A percentile compares a stretch with the other conserved stretches of the same genome.
Evolutionary conservation across 2,797 vertebrate species (phyloP).

Genomic region (Hydrocynus forskahlii): DNA sequence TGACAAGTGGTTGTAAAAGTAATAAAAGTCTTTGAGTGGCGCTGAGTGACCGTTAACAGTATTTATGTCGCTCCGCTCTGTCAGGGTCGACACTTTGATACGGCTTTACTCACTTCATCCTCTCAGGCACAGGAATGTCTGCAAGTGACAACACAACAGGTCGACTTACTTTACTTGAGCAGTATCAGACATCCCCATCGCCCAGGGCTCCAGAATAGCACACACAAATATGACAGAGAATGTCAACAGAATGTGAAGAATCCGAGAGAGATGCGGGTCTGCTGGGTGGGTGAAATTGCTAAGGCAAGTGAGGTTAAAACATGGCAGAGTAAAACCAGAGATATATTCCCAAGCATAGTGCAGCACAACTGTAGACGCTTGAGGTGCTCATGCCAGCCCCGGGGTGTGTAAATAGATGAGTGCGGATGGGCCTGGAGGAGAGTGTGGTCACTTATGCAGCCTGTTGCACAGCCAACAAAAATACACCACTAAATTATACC

Average conservation of each 20-base stretch:
- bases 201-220: background rate
- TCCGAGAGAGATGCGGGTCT: background rate
- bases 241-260: slow-evolving; percentile 47
- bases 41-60: no score
- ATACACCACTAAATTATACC: slow-evolving; percentile 18
- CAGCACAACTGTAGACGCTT: slow-evolving; percentile 38
- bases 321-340: slow-evolving; percentile 16
- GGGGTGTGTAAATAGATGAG: slow-evolving; percentile 49
- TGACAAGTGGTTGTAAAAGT: no score
- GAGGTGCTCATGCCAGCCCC: slow-evolving; percentile 20
- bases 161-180: background rate
- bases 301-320: slow-evolving; percentile 3
- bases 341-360: background rate
- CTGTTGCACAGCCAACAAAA: slow-evolving; percentile 41
- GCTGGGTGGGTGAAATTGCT: background rate
- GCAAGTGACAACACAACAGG: slow-evolving; percentile 32
- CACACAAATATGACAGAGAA: slow-evolving; percentile 29
- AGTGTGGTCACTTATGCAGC: slow-evolving; percentile 27
- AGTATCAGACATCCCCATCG: background rate
- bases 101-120: slow-evolving; percentile 6
- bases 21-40: no score
- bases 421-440: slow-evolving; percentile 35
- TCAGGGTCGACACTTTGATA: no score
- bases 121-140: slow-evolving; percentile 20
- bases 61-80: no score